phyloP scores from a whole-genome alignment of 2,113 vertebrate species.

The Melanerpes aurifrons region DNA sequence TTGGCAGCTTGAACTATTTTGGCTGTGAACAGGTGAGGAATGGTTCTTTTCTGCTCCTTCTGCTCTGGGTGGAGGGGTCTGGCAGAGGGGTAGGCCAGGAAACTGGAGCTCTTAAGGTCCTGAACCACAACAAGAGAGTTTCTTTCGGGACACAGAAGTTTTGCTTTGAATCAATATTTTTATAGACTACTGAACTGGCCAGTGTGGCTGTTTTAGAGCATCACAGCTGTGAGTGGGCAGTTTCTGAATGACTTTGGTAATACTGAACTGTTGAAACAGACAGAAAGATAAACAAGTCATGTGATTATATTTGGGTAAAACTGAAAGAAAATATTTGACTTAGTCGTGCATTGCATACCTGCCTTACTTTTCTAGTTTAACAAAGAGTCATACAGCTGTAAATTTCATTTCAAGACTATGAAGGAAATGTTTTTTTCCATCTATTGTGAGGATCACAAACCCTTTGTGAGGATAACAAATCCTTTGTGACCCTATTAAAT shows the following conservation, averaged over 20 bases:
- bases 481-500: too few relatives aligned
- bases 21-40: not conserved
- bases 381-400: not conserved
- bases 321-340: not conserved
- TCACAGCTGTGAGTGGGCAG: not conserved
- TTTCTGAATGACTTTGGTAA: not conserved
- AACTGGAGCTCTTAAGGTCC: not conserved
- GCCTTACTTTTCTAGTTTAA: not conserved
- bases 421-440: not conserved
- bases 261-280: not conserved
- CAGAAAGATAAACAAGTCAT: not conserved
- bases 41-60: not conserved
- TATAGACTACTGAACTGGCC: not conserved
- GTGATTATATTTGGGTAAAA: not conserved
- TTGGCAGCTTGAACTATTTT: not conserved
- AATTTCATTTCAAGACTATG: not conserved
- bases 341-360: not conserved
- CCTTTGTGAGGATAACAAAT: not conserved
- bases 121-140: not conserved
- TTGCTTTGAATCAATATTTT: not conserved
- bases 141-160: not conserved
- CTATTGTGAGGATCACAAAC: not conserved
- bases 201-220: not conserved
- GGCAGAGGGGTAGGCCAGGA: rapidly evolving
- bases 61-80: not conserved